Evolutionary conservation across 2,113 vertebrate genomes (phyloP), one percentile per base, ranked within the genome.

Genomic region (Recurvirostra avosetta): DNA sequence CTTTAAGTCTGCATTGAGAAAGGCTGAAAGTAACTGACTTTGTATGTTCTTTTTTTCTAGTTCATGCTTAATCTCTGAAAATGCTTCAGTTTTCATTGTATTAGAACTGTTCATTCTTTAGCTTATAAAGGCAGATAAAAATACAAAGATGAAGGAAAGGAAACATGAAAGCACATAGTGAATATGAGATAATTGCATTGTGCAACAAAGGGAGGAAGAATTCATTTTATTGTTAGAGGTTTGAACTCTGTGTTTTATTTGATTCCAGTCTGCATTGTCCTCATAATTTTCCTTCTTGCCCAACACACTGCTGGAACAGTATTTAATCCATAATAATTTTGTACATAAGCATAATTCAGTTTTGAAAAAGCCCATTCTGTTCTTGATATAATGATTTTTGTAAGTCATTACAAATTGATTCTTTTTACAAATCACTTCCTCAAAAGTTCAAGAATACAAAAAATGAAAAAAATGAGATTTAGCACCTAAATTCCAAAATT

Each of bases 1-100:
- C 73, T 95, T 92, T 87, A 88, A 94, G 58, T 75, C 77, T 85
- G 25, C 41, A 26, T 56, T 95, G 67, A 91, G 70, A 50, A 92
- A 92, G 67, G 82, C 55, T 79, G 79, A 93, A 95, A 88, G 72
- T 66, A 95, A 79, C 67, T 90, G 76, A 30, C 49, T 86, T 95
- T 87, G 25, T 67, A 34, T 56, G 30, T 70, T 66, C 12, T 68
- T 77, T 80, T 61, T 65, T 38, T 41, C 30, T 76, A 81, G 74
- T 87, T 92, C 12, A 12, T 84, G 21, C 61, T 62, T 96, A 77
- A 74, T 90, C 38, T 92, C 72, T 77, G 78, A 94, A 84, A 91
- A 67, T 94, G 16, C 72, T 66, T 95, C 85, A 47, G 2, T 67
- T 90, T 85, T 95, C 56, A n/a, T 85, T 91, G 32, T 94, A 27